Evolutionary conservation across 2,888 invertebrate species (phyloP), one percentile per base, ranked within the genome.

Genomic region (Labia minor): DNA sequence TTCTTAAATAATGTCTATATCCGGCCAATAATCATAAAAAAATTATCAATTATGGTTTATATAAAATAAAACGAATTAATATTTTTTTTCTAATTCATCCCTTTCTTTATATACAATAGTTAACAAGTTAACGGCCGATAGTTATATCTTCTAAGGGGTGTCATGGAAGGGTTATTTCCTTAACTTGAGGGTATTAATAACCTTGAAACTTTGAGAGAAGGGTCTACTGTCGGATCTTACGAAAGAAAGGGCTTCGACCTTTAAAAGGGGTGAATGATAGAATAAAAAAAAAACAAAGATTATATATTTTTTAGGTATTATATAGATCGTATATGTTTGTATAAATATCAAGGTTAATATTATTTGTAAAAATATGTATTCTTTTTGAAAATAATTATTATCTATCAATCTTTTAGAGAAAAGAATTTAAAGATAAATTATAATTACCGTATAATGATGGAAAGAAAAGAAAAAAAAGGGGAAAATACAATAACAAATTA

Each of bases 171-270:
- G 49, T 49, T 49, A 14, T 49, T 49, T 49, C 49, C 49, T 49
- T 49, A n/a, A 49, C 49, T 49, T 49, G 49, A 49, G 49, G 49
- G 49, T 16, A 49, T 49, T 49, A 49, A 49, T 49, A 49, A 49
- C 49, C 49, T 49, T 49, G 49, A 49, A 49, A 49, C 49, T 16
- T 49, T 49, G 2, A 49, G 49, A 49, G n/a, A 49, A 49, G 49
- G 49, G 16, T 26, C 26, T 26, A 4, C 3, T 11, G 49, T n/a
- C 6, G 33, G 33, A 14, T 49, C 49, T 49, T 49, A 14, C 14
- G n/a, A 16, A 16, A 2, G 4, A 49, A n/a, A 11, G 49, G 49
- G 6, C 49, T 16, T 49, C 49, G 49, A 49, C 49, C 49, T 49
- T n/a, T 49, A 49, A n/a, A 49, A 49, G 49, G 49, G 49, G 4